Evolutionary conservation across 2,888 invertebrate species (phyloP).

Genomic region (Ennomos fuscantarius): DNA sequence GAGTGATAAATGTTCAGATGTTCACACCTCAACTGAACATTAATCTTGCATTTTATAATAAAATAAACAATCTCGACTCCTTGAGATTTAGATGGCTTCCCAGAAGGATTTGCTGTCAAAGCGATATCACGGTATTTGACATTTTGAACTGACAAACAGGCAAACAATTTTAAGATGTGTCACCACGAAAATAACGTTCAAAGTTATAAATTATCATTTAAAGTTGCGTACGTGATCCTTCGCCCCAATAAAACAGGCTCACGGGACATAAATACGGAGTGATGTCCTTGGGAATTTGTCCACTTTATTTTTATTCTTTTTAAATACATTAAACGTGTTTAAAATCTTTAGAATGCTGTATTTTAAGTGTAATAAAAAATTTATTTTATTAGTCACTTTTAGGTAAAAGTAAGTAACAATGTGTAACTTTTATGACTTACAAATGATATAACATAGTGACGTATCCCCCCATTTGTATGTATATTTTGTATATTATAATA

Average conservation of each 20-base stretch:
- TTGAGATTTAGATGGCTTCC: slow-evolving; percentile 55
- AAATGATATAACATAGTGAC: too few relatives aligned
- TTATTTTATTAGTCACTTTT: slow-evolving; percentile 41
- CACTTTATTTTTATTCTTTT: slow-evolving; percentile 51
- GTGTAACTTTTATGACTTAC: slow-evolving; percentile 21
- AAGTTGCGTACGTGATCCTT: slow-evolving; percentile 58
- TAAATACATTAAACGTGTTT: slow-evolving; percentile 61
- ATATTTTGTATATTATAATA: too few relatives aligned
- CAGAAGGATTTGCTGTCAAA: slow-evolving; percentile 59
- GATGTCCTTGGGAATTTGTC: slow-evolving; percentile 73
- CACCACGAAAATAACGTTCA: slow-evolving; percentile 22
- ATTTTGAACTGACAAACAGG: slow-evolving; percentile 15
- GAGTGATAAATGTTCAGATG: slow-evolving; percentile 22
- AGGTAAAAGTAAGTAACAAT: slow-evolving; percentile 24
- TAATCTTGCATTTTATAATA: slow-evolving; percentile 66
- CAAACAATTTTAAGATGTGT: slow-evolving; percentile 22
- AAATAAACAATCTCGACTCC: slow-evolving; percentile 55
- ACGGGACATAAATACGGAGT: slow-evolving; percentile 62
- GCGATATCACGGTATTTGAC: slow-evolving; percentile 40
- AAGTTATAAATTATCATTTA: slow-evolving; percentile 26
- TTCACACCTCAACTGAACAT: slow-evolving; percentile 66
- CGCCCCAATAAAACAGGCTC: slow-evolving; percentile 51
- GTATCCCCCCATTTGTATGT: too few relatives aligned
- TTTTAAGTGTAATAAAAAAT: slow-evolving; percentile 58
- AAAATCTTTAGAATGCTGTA: slow-evolving; percentile 56